Percentiles rank a stretch among this genome's conserved stretches.
phyloP scores from a whole-genome alignment of 2,797 vertebrate species.

The Micromesistius poutassou region DNA sequence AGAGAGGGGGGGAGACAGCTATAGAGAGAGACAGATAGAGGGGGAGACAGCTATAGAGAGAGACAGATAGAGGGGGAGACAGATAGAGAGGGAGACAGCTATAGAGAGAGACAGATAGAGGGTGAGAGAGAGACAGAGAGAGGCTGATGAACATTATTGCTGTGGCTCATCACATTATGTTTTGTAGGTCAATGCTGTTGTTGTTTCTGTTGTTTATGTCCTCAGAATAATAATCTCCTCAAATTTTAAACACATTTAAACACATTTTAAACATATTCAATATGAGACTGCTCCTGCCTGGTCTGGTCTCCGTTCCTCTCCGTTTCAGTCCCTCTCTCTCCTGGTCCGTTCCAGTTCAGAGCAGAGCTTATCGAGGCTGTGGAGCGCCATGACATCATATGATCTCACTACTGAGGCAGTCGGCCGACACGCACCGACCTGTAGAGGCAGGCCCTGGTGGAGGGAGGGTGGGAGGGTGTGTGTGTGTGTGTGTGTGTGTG shows the following conservation, averaged over 20 bases:
- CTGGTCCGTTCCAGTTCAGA: constrained; percentile 7
- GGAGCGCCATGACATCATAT: constrained; percentile 76
- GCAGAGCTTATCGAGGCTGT: constrained; percentile 25
- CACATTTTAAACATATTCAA: not conserved
- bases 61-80: not conserved
- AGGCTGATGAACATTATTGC: not conserved
- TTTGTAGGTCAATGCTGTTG: not conserved
- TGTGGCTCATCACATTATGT: not conserved
- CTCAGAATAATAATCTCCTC: not conserved
- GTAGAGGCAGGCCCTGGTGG: constrained; percentile 62
- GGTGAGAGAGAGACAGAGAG: not conserved
- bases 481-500: constrained; percentile 14
- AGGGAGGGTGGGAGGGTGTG: not conserved
- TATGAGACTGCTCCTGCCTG: not conserved
- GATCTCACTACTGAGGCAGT: constrained; percentile 77
- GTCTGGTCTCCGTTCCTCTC: not conserved
- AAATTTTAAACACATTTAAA: not conserved
- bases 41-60: too few species aligned
- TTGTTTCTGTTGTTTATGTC: not conserved
- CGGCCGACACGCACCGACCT: constrained; percentile 61
- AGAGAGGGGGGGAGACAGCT: too few species aligned
- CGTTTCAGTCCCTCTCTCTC: not conserved
- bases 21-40: too few species aligned
- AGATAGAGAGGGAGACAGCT: too few species aligned
- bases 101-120: not conserved